Percentiles rank a stretch among this genome's conserved stretches.
Conservation (phyloP, 1,140 invertebrate species). For the Diabrotica undecimpunctata region DNA sequence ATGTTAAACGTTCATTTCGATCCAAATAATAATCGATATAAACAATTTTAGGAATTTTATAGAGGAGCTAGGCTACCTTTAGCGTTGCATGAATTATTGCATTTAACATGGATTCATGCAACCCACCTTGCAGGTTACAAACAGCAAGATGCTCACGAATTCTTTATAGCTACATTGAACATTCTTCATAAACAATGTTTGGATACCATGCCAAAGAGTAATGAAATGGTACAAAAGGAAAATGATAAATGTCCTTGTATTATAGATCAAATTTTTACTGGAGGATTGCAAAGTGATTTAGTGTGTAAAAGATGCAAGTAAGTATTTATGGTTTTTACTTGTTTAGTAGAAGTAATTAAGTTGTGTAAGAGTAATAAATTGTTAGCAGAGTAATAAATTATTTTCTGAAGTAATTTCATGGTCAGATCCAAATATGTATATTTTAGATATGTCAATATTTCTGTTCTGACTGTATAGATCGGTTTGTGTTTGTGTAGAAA, state of each 20-base stretch:
- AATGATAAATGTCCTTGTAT: constrained; percentile 84
- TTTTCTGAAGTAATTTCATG: no score
- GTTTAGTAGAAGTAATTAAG: no score
- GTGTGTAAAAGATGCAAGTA: constrained; percentile 93
- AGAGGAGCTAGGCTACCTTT: constrained; percentile 83
- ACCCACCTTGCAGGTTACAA: constrained; percentile 93
- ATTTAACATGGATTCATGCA: constrained; percentile 96
- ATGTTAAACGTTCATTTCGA: background rate
- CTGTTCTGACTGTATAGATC: no score
- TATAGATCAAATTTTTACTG: constrained; percentile 96
- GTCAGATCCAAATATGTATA: no score
- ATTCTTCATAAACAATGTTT: constrained; percentile 81
- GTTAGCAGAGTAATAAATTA: no score
- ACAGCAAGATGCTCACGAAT: constrained; percentile 98
- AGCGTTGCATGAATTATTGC: constrained; percentile 82
- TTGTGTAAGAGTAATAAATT: no score
- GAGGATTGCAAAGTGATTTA: constrained; percentile 92
- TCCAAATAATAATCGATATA: no score
- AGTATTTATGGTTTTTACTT: constrained; percentile 33
- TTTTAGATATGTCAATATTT: no score
- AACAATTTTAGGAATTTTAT: constrained; percentile 74
- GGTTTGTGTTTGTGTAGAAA: no score
- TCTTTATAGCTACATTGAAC: constrained; percentile 93
- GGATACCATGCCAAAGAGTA: constrained; percentile 30
- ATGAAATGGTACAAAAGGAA: constrained; percentile 18